Conservation (phyloP, 2,888 invertebrate genomes). For the Scotopteryx bipunctaria region DNA sequence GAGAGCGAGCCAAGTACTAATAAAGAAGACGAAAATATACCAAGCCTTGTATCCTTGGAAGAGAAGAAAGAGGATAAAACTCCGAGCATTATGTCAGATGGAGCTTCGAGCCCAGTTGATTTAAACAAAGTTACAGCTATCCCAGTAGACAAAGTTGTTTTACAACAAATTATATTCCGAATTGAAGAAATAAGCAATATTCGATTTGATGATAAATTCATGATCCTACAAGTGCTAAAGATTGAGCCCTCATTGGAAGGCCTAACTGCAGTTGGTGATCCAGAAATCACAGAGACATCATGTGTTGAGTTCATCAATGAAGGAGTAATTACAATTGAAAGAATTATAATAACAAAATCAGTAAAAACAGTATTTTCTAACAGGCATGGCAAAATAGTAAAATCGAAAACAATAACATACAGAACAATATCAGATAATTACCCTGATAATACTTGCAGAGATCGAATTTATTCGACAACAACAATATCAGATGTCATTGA, state of each 20-base stretch:
- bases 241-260: conserved; percentile 8
- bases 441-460: conserved; percentile 33
- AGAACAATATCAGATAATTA: conserved; percentile 36
- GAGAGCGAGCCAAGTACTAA: background rate
- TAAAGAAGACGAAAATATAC: too few relatives aligned
- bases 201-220: conserved; percentile 1
- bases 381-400: conserved; percentile 28
- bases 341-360: conserved; percentile 38
- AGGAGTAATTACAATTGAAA: conserved; percentile 27
- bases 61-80: conserved; percentile 1
- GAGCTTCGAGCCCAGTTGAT: too few relatives aligned
- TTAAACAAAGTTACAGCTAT: background rate
- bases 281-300: conserved; percentile 36
- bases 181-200: conserved; percentile 5
- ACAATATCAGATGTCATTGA: conserved; percentile 33
- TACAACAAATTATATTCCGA: conserved; percentile 4
- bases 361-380: conserved; percentile 39
- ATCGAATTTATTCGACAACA: conserved; percentile 32
- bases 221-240: conserved; percentile 10
- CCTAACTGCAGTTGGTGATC: conserved; percentile 24
- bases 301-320: conserved; percentile 34
- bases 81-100: conserved; percentile 1
- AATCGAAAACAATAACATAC: conserved; percentile 40
- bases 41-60: too few relatives aligned
- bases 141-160: background rate